Percentiles rank a stretch among this genome's conserved stretches.
Evolutionary conservation across 2,113 vertebrate genomes (phyloP).

Genomic region (Melanerpes aurifrons): DNA sequence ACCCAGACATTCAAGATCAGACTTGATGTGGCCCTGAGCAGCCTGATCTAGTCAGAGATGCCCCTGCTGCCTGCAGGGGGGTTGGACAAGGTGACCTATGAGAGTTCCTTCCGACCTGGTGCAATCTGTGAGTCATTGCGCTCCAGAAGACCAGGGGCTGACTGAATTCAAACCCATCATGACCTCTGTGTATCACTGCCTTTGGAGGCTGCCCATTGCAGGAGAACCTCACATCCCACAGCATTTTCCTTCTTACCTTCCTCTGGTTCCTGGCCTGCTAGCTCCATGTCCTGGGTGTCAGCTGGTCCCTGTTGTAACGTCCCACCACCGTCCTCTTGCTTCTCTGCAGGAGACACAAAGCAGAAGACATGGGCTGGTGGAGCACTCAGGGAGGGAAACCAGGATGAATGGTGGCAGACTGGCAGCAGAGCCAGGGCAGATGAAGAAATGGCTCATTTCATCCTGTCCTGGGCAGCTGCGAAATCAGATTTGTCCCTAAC

Average conservation of each 20-base stretch:
- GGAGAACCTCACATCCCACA: neutral
- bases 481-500: neutral
- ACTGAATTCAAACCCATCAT: neutral
- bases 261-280: constrained; percentile 2
- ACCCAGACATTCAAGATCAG: too few relatives aligned
- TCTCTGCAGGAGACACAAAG: constrained; percentile 60
- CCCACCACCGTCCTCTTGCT: constrained; percentile 47
- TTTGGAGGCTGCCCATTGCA: neutral
- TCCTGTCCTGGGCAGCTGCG: neutral
- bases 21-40: too few relatives aligned
- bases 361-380: neutral
- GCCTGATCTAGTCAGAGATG: too few relatives aligned
- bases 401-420: neutral
- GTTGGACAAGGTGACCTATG: too few relatives aligned
- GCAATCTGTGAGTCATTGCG: neutral
- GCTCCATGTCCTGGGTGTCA: constrained; percentile 42
- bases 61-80: too few relatives aligned
- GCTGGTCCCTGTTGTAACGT: constrained; percentile 38
- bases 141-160: neutral
- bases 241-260: constrained; percentile 63
- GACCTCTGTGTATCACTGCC: too few relatives aligned
- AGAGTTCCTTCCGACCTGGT: too few relatives aligned
- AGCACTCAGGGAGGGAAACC: neutral
- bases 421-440: neutral
- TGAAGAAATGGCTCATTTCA: neutral